A percentile compares a stretch with the other conserved stretches of the same genome.
Evolutionary conservation across 2,797 vertebrate species (phyloP).

Genomic region (Halcyon leucocephala): DNA sequence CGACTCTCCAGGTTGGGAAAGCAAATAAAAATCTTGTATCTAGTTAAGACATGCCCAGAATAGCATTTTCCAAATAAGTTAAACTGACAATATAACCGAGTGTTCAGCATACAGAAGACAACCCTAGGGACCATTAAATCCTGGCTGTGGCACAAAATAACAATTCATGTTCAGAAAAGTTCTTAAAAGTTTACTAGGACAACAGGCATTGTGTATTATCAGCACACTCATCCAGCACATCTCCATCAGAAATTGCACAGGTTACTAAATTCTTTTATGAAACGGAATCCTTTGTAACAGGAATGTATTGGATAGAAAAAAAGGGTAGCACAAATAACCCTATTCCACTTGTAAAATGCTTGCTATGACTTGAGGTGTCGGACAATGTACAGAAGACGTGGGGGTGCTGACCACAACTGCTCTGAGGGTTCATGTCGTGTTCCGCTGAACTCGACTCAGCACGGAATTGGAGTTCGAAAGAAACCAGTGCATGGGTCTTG

Average conservation of each 20-base stretch:
- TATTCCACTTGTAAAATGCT: background rate
- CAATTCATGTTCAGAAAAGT: background rate
- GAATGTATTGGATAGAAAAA: accelerated
- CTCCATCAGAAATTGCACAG: background rate
- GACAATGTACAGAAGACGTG: background rate
- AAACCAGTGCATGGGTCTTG: accelerated
- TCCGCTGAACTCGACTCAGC: accelerated
- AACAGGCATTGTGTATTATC: background rate
- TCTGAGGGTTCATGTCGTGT: accelerated
- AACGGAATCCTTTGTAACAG: background rate
- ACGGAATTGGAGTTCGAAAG: accelerated
- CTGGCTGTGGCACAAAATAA: background rate
- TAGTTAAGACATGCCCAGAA: slow-evolving; percentile 49
- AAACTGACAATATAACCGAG: background rate
- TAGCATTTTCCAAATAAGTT: slow-evolving; percentile 48
- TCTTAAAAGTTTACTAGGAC: background rate
- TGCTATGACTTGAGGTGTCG: background rate
- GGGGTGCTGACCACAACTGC: background rate
- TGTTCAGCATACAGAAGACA: background rate
- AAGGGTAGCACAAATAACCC: background rate
- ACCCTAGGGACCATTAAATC: background rate
- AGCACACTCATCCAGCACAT: background rate
- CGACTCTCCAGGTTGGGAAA: slow-evolving; percentile 42
- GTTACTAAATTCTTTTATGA: background rate
- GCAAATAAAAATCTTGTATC: slow-evolving; percentile 47